These are phyloP conservation scores for Lepus europaeus DNA, from an alignment of 2,113 vertebrate species.

Conservation along the genomic window DNA sequence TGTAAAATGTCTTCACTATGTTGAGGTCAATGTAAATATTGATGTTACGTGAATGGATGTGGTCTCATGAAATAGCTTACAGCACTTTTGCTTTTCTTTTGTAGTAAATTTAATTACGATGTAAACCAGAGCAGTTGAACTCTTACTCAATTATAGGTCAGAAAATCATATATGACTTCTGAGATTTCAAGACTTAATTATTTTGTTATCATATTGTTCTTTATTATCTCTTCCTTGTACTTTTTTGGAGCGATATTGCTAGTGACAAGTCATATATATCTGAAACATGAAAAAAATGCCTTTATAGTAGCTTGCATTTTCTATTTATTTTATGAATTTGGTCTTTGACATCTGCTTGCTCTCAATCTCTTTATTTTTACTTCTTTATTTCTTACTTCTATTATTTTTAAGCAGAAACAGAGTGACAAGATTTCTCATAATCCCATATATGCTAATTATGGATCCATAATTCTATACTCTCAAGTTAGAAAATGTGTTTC, in stretches of 20 bases:
- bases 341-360: neutral
- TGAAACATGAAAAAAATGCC: neutral
- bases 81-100: constrained; percentile 4
- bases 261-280: neutral
- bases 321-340: neutral
- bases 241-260: neutral
- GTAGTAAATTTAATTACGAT: neutral
- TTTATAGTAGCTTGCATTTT: neutral
- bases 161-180: neutral
- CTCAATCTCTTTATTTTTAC: neutral
- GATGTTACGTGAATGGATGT: neutral
- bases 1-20: neutral
- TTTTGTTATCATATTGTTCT: neutral
- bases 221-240: neutral
- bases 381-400: neutral
- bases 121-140: neutral
- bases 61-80: neutral
- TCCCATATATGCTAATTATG: neutral
- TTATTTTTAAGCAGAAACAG: constrained; percentile 2
- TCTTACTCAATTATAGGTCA: neutral
- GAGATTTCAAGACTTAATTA: constrained; percentile 36
- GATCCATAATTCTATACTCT: neutral
- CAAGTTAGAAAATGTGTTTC: neutral
- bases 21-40: neutral
- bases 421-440: neutral